Conservation (phyloP, 2,888 invertebrate species). For the Drosophila nigritarsus region DNA sequence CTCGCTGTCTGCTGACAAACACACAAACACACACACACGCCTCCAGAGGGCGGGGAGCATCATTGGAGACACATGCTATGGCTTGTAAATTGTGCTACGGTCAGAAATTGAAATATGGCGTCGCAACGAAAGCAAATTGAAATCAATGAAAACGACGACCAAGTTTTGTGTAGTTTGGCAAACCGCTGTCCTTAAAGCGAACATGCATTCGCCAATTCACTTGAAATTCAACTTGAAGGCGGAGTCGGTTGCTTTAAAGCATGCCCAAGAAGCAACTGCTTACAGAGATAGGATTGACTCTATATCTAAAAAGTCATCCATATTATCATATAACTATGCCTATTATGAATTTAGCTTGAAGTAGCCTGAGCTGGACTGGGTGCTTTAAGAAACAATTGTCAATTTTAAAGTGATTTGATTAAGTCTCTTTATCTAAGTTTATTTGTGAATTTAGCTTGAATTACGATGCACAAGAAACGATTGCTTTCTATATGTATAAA, state of each 20-base stretch:
- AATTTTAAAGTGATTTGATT: neutral
- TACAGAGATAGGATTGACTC: neutral
- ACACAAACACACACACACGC: conserved; percentile 20
- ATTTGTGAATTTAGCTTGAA: neutral
- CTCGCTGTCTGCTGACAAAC: conserved; percentile 21
- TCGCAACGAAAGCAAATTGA: conserved; percentile 74
- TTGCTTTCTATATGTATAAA: neutral
- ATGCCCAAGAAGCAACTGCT: conserved; percentile 1
- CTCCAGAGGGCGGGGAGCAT: conserved; percentile 12
- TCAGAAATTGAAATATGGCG: conserved; percentile 79
- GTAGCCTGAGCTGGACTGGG: neutral
- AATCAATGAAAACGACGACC: conserved; percentile 70
- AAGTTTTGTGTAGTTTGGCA: conserved; percentile 30
- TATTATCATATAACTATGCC: too few species aligned
- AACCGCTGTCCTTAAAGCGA: conserved; percentile 35
- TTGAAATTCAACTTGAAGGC: conserved; percentile 24
- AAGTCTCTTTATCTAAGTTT: neutral
- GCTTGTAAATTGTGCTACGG: conserved; percentile 76
- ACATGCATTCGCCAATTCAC: conserved; percentile 14
- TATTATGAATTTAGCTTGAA: neutral
- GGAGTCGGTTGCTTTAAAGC: conserved; percentile 19
- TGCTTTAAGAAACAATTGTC: neutral
- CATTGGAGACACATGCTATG: conserved; percentile 73
- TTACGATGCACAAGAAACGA: neutral
- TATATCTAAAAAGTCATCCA: neutral